Conservation (phyloP, 2,797 vertebrate species). For the Babyrousa celebensis region DNA sequence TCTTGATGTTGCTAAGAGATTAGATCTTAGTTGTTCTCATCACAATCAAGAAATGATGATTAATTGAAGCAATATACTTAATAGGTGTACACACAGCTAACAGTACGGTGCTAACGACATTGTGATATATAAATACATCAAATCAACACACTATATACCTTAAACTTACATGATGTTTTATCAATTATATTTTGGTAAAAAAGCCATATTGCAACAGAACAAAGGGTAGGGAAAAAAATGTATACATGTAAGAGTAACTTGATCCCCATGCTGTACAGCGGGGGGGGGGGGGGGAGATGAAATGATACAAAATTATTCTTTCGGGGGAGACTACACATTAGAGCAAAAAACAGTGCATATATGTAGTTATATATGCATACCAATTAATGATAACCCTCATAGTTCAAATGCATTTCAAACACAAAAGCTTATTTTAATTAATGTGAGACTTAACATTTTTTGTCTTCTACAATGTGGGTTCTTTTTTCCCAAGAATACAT, state of each 20-base stretch:
- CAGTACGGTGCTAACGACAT: not conserved
- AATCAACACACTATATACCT: not conserved
- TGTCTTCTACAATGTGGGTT: conserved; percentile 1
- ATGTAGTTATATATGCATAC: not conserved
- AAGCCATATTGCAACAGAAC: not conserved
- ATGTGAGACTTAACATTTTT: conserved; percentile 11
- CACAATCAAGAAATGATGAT: not conserved
- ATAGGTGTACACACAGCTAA: not conserved
- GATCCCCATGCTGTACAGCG: no score
- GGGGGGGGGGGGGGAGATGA: not conserved
- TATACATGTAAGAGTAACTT: no score
- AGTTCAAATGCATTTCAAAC: conserved; percentile 58
- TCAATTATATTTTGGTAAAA: not conserved
- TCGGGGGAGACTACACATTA: not conserved
- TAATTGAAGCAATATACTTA: no score
- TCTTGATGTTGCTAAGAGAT: not conserved
- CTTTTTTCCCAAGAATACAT: conserved; percentile 43
- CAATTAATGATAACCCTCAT: conserved; percentile 24
- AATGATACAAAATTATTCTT: conserved; percentile 1
- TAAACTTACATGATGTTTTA: not conserved
- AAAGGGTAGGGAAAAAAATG: no score
- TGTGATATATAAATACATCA: not conserved
- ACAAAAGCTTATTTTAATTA: conserved; percentile 68
- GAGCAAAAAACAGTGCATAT: not conserved
- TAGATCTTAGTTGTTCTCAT: not conserved